phyloP scores from a whole-genome alignment of 1,140 invertebrate species.

The Orchestia grillus region DNA sequence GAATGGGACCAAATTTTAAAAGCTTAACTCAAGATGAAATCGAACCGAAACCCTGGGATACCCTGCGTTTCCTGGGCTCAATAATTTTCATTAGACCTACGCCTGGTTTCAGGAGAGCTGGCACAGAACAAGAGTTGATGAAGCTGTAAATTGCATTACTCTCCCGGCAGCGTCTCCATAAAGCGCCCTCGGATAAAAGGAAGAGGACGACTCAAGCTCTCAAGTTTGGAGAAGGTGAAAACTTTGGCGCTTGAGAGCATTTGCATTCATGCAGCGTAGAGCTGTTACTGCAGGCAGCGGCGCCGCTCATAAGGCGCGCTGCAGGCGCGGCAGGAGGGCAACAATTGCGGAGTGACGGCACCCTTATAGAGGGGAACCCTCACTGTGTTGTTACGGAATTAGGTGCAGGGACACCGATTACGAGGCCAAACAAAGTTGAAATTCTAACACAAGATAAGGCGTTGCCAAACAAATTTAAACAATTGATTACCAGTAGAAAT shows the following conservation, averaged over 20 bases:
- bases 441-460: too few species aligned
- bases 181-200: background rate
- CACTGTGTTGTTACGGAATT: background rate
- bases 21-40: background rate
- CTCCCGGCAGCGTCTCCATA: background rate
- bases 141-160: constrained; percentile 9
- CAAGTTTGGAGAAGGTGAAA: background rate
- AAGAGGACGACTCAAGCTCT: background rate
- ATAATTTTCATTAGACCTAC: background rate
- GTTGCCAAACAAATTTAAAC: too few species aligned
- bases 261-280: background rate
- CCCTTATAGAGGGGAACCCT: background rate
- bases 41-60: background rate
- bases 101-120: background rate
- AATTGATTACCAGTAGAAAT: background rate
- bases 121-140: background rate
- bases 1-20: too few species aligned
- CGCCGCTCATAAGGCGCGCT: background rate
- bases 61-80: background rate
- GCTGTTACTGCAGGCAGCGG: constrained; percentile 21
- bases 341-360: background rate
- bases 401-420: background rate
- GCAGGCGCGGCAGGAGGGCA: background rate
- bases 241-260: constrained; percentile 10
- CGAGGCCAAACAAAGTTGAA: too few species aligned